phyloP scores from a whole-genome alignment of 2,888 invertebrate species.

The Drosophila lutescens region DNA sequence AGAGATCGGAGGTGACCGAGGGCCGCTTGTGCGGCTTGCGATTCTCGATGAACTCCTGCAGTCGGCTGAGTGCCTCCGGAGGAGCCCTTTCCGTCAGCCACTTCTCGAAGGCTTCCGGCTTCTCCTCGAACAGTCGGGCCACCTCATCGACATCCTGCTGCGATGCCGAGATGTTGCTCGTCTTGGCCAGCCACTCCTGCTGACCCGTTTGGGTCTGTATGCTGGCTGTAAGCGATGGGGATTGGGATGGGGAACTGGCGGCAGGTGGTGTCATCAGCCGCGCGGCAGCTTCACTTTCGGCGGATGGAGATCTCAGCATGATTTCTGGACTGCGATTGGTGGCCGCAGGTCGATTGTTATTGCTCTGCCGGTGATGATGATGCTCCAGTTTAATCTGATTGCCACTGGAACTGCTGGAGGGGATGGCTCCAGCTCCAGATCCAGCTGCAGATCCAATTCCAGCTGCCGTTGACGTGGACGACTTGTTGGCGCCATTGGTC shows the following conservation, averaged over 20 bases:
- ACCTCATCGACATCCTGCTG: constrained; percentile 84
- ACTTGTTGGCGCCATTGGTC: constrained; percentile 72
- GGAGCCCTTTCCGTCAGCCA: constrained; percentile 92
- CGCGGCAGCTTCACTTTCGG: constrained; percentile 7
- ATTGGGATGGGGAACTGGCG: constrained; percentile 8
- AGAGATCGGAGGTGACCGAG: constrained; percentile 92
- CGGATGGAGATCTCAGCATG: constrained; percentile 36
- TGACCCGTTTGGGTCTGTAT: constrained; percentile 34
- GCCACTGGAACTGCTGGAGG: constrained; percentile 43
- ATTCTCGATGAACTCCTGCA: constrained; percentile 86
- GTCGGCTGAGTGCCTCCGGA: constrained; percentile 87
- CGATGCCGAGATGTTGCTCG: constrained; percentile 47
- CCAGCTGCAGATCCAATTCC: not conserved
- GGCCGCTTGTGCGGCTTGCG: constrained; percentile 87
- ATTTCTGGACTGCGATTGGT: constrained; percentile 26
- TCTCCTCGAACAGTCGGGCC: constrained; percentile 85
- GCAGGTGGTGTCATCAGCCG: constrained; percentile 24
- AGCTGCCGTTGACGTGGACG: constrained; percentile 25
- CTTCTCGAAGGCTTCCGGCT: constrained; percentile 89
- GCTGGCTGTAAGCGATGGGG: constrained; percentile 15
- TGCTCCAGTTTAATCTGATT: constrained; percentile 56
- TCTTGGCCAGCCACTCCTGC: constrained; percentile 31
- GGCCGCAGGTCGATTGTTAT: constrained; percentile 59
- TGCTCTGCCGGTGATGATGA: constrained; percentile 58
- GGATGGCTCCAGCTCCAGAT: constrained; percentile 6